Base-by-base conservation (phyloP, 2,113 vertebrate species). In the Nesospiza acunhae region DNA sequence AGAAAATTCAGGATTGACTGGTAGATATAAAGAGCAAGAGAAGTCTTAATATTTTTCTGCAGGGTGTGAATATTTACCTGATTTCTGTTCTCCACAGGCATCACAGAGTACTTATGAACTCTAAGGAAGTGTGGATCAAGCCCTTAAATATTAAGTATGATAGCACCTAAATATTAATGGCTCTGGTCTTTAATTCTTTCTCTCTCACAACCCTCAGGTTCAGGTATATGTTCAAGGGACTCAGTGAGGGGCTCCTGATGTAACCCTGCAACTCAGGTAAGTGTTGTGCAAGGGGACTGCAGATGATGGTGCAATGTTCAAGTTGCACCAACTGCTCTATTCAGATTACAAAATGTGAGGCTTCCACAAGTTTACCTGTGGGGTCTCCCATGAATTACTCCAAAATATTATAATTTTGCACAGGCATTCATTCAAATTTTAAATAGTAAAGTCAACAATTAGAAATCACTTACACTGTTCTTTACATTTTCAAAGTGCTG, bases 361-460 rank as follows among this genome's bases (percentile, higher is more conserved):
- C 31, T 81, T 89, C 23, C 28, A 20, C 23, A 63, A 44, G 12
- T 5, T 74, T 67, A 80, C 39, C 58, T 78, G 6, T 68, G 30
- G 33, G 55, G 11, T 74, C 24, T 77, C 11, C 68, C 41, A 83
- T 52, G 5, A 94, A 55, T 77, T 84, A 78, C 30, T 90, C 44
- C 31, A 78, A 91, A 91, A 93, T 50, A 64, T 15, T 41, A 78
- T 81, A 86, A 80, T 90, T 95, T 93, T 78, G 56, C 22, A 49
- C 5, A 33, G 44, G 13, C 24, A 49, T 78, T 93, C 24, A 8
- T 86, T 91, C 53, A 24, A 30, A 55, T 86, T 96, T 79, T 92
- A 78, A 86, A 60, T 47, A 78, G n/a, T 37, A 87, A 77, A 94
- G 11, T 62, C 59, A 92, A 78, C 60, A 94, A 87, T 86, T 96